Evolutionary conservation across 2,888 invertebrate genomes (phyloP).

Genomic region (Cynaeus angustus): DNA sequence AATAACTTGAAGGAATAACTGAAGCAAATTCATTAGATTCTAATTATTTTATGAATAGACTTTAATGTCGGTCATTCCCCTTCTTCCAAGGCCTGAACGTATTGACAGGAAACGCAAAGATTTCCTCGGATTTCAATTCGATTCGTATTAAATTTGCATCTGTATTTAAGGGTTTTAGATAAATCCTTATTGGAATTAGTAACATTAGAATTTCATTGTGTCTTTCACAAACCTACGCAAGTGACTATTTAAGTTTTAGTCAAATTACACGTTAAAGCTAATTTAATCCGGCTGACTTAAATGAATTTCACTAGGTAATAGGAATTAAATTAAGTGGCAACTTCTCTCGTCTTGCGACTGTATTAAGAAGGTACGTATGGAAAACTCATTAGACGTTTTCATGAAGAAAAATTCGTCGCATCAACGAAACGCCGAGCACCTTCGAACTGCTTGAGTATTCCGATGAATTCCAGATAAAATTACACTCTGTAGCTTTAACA

Average conservation of each 20-base stretch:
- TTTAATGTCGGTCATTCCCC: constrained; percentile 6
- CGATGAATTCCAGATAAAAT: constrained; percentile 46
- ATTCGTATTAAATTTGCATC: constrained; percentile 53
- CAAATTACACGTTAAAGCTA: constrained; percentile 61
- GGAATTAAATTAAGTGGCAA: constrained; percentile 55
- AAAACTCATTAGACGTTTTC: constrained; percentile 26
- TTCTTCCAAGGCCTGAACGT: not conserved
- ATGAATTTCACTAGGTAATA: constrained; percentile 59
- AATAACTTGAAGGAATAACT: not conserved
- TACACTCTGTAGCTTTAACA: constrained; percentile 45
- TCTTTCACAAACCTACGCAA: constrained; percentile 42
- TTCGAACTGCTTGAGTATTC: constrained; percentile 37
- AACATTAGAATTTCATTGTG: constrained; percentile 57
- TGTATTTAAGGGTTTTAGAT: constrained; percentile 55
- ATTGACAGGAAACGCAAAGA: constrained; percentile 8
- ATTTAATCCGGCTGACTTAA: constrained; percentile 61
- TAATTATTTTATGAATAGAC: constrained; percentile 6
- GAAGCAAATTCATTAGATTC: constrained; percentile 1
- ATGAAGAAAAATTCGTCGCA: constrained; percentile 23
- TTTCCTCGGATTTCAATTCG: constrained; percentile 2
- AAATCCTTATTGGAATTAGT: constrained; percentile 58
- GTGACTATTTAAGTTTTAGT: constrained; percentile 55
- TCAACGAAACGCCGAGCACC: too few species aligned
- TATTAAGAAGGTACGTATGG: constrained; percentile 13
- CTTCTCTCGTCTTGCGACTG: constrained; percentile 13